Evolutionary conservation across 2,888 invertebrate genomes (phyloP).

Genomic region (Drosophila eohydei): DNA sequence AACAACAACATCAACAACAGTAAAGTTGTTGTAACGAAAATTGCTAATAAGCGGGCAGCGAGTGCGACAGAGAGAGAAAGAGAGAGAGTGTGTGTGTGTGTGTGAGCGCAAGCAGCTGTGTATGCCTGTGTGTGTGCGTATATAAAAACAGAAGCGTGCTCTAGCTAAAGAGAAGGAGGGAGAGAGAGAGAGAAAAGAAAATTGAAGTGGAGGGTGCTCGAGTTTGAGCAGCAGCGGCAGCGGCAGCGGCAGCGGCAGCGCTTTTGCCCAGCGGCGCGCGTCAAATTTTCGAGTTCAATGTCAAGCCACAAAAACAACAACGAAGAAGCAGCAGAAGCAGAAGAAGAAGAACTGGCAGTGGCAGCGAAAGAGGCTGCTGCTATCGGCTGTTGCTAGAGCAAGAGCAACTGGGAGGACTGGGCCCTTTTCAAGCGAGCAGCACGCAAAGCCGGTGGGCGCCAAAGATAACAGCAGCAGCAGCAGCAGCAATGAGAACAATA

Average conservation of each 20-base stretch:
- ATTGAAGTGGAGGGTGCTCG: constrained; percentile 3
- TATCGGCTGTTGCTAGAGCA: constrained; percentile 15
- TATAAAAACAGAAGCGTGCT: constrained; percentile 34
- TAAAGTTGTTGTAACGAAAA: constrained; percentile 59
- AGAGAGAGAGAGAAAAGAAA: constrained; percentile 13
- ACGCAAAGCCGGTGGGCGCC: constrained; percentile 22
- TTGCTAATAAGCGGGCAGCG: constrained; percentile 62
- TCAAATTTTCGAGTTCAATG: constrained; percentile 81
- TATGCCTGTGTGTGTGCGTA: constrained; percentile 25
- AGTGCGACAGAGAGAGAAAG: constrained; percentile 6
- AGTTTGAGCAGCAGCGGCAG: constrained; percentile 29
- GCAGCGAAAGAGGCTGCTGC: constrained; percentile 20
- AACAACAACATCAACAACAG: constrained; percentile 33
- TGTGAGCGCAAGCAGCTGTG: background rate
- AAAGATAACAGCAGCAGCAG: constrained; percentile 16
- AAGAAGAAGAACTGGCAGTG: background rate
- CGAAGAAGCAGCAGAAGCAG: background rate
- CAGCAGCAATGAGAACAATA: constrained; percentile 17
- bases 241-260: constrained; percentile 16
- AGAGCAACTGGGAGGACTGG: background rate
- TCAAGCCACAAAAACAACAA: constrained; percentile 72
- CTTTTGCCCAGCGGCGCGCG: constrained; percentile 69
- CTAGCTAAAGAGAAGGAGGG: constrained; percentile 3
- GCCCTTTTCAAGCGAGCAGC: constrained; percentile 27
- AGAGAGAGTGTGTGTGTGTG: constrained; percentile 3